Conservation (phyloP, 2,113 vertebrate genomes). For the Heptranchias perlo region DNA sequence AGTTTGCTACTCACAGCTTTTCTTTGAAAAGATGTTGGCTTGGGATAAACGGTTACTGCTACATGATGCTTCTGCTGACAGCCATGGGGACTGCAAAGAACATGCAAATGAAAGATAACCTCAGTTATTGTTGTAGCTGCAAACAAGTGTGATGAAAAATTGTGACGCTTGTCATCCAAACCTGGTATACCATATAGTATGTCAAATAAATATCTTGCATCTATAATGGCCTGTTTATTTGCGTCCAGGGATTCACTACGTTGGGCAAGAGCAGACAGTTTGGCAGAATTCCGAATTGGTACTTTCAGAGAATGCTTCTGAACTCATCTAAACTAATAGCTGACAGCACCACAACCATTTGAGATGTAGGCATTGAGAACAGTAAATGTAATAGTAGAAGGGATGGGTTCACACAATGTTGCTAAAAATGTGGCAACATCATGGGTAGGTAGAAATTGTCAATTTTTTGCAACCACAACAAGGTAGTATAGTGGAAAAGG, state of each 20-base stretch:
- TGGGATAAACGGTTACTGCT: not conserved
- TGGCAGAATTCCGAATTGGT: not conserved
- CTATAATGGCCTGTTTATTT: not conserved
- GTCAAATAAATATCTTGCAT: not conserved
- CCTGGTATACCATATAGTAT: not conserved
- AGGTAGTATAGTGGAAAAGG: not conserved
- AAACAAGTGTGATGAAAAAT: not conserved
- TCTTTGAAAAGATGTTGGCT: not conserved
- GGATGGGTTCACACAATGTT: not conserved
- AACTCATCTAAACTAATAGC: not conserved
- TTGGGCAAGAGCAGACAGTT: too few relatives aligned
- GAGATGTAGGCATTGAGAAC: not conserved
- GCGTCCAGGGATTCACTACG: not conserved
- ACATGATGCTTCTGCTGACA: not conserved
- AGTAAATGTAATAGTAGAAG: not conserved
- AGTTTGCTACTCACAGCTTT: not conserved
- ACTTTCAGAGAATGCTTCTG: not conserved
- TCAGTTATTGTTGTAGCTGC: not conserved
- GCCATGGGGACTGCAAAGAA: not conserved
- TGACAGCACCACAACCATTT: not conserved
- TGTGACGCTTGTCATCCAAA: not conserved
- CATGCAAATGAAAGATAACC: not conserved
- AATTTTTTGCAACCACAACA: not conserved
- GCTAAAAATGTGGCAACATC: not conserved
- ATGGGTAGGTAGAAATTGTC: not conserved